phyloP scores from a whole-genome alignment of 2,797 vertebrate genomes.

The Linurgus olivaceus region DNA sequence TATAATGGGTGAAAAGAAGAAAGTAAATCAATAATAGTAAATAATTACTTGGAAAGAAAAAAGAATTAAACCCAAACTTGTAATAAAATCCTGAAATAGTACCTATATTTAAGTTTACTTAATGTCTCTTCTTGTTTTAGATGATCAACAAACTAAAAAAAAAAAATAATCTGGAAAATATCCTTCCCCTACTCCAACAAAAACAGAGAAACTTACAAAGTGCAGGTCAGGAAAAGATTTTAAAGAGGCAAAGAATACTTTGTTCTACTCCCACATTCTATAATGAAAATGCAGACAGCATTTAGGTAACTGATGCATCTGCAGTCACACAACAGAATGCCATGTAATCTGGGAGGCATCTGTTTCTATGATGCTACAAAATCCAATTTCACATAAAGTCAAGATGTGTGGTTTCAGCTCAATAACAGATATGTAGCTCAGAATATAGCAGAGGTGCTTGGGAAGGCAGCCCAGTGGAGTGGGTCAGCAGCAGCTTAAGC shows the following conservation, averaged over 20 bases:
- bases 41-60: neutral
- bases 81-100: neutral
- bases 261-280: neutral
- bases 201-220: neutral
- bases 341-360: neutral
- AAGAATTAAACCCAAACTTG: neutral
- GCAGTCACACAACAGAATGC: neutral
- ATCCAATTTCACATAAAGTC: neutral
- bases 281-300: neutral
- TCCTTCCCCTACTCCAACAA: neutral
- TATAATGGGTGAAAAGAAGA: neutral
- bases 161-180: neutral
- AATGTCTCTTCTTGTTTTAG: neutral
- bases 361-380: neutral
- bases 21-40: neutral
- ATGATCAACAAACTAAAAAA: neutral
- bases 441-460: neutral
- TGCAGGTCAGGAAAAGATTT: neutral
- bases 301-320: neutral
- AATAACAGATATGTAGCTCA: accelerated
- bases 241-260: neutral
- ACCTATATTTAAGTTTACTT: neutral
- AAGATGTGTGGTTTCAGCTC: neutral
- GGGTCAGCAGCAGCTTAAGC: neutral
- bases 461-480: neutral